Evolutionary conservation across 37 sponge, comb jelly and placozoan genomes (phyloP).

Genomic region (Oopsacas minuta): DNA sequence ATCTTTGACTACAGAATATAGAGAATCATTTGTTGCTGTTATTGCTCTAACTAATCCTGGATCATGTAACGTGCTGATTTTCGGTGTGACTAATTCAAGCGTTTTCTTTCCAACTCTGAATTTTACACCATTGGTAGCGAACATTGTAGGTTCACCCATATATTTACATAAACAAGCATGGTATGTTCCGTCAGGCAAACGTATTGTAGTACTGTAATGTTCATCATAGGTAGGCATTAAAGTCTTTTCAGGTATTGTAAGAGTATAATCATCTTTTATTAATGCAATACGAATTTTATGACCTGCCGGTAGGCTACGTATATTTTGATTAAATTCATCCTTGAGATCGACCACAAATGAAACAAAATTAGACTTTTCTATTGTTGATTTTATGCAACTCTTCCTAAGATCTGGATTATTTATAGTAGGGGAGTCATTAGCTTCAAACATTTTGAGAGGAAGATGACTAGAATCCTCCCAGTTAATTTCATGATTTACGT

Average conservation of each 20-base stretch:
- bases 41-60: background rate
- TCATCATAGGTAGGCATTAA: too few relatives aligned
- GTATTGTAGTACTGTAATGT: background rate
- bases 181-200: background rate
- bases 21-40: background rate
- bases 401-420: background rate
- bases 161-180: background rate
- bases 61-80: background rate
- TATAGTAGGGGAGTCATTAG: background rate
- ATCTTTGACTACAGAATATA: background rate
- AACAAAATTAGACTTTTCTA: too few relatives aligned
- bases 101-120: background rate
- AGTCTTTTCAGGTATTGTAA: too few relatives aligned
- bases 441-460: too few relatives aligned
- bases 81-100: background rate
- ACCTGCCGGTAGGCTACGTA: background rate
- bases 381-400: background rate
- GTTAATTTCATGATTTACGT: too few relatives aligned
- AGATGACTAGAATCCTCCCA: too few relatives aligned
- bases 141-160: too few relatives aligned
- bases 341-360: background rate
- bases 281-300: background rate
- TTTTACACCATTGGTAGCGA: background rate
- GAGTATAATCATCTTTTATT: background rate
- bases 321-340: background rate